Conservation (phyloP, 2,888 invertebrate genomes). For the Adela reaumurella region DNA sequence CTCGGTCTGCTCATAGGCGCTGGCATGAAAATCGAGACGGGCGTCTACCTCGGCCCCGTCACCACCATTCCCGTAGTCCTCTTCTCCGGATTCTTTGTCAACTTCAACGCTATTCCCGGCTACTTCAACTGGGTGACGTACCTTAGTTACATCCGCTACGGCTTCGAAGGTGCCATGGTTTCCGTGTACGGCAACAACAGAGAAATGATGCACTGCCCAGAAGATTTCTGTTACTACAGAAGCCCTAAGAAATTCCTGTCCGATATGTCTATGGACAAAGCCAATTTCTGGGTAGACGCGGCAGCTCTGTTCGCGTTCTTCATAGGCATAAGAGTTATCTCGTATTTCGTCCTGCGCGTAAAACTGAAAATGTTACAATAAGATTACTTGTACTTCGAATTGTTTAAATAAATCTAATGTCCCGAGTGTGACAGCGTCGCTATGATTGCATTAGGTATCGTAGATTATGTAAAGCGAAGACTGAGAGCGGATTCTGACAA, state of each 20-base stretch:
- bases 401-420: background rate
- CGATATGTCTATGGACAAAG: slow-evolving; percentile 78
- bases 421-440: background rate
- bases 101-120: slow-evolving; percentile 84
- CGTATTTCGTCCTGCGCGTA: slow-evolving; percentile 80
- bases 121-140: slow-evolving; percentile 89
- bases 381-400: background rate
- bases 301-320: slow-evolving; percentile 79
- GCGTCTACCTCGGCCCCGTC: slow-evolving; percentile 79
- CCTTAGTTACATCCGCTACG: slow-evolving; percentile 85
- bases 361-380: slow-evolving; percentile 63
- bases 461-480: background rate
- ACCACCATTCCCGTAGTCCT: slow-evolving; percentile 87
- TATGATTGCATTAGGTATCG: background rate
- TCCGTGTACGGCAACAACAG: slow-evolving; percentile 88
- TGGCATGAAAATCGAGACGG: slow-evolving; percentile 80
- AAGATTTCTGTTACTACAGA: slow-evolving; percentile 80
- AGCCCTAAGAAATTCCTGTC: slow-evolving; percentile 79
- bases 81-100: slow-evolving; percentile 93
- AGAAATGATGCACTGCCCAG: slow-evolving; percentile 75
- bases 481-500: background rate
- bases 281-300: slow-evolving; percentile 79
- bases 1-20: slow-evolving; percentile 90
- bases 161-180: slow-evolving; percentile 90
- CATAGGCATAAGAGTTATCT: slow-evolving; percentile 70